Conservation (phyloP, 1,140 invertebrate species). For the Phocides pigmalion region DNA sequence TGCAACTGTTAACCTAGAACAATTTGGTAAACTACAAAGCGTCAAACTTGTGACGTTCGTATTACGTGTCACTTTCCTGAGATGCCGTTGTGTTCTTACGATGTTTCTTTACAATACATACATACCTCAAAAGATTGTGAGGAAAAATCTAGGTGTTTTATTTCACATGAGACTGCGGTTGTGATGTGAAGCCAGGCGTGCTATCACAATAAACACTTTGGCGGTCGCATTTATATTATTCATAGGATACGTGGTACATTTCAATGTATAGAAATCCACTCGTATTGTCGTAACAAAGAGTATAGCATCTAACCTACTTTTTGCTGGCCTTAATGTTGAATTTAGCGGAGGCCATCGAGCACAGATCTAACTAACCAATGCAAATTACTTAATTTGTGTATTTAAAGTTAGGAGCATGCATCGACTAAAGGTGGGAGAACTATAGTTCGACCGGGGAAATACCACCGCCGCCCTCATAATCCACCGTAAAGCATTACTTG, state of each 20-base stretch:
- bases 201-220: constrained; percentile 77
- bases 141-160: constrained; percentile 80
- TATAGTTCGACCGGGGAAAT: too few species aligned
- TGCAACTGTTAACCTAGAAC: constrained; percentile 48
- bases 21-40: constrained; percentile 45
- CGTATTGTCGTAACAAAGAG: not conserved
- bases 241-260: constrained; percentile 46
- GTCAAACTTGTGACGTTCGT: constrained; percentile 50
- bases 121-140: constrained; percentile 66
- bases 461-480: too few species aligned
- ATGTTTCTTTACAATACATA: constrained; percentile 50
- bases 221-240: constrained; percentile 61
- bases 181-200: constrained; percentile 57
- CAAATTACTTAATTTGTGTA: too few species aligned
- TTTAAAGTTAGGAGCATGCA: too few species aligned
- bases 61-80: constrained; percentile 60
- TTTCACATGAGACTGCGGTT: constrained; percentile 68
- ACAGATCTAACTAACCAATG: too few species aligned
- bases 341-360: too few species aligned
- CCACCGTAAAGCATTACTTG: too few species aligned
- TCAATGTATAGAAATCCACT: constrained; percentile 6
- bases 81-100: constrained; percentile 39
- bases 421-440: too few species aligned
- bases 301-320: not conserved
- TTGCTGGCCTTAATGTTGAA: not conserved